phyloP scores from a whole-genome alignment of 2,888 invertebrate species.

The Thera obeliscata region DNA sequence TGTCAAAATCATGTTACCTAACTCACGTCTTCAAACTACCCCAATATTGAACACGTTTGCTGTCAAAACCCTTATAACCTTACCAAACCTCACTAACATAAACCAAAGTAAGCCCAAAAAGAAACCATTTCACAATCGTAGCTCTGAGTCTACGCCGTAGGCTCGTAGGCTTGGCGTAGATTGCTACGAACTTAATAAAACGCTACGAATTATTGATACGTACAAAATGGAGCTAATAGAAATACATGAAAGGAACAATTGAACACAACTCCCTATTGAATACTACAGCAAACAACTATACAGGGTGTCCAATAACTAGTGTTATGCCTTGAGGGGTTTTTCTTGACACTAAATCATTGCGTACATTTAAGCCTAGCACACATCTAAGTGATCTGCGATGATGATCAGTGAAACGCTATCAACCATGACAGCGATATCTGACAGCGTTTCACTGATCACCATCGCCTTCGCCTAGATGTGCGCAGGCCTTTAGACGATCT shows the following conservation, averaged over 20 bases:
- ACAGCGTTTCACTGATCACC: no score
- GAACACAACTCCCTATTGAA: not conserved
- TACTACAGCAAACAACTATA: not conserved
- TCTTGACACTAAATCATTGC: no score
- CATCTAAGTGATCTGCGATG: no score
- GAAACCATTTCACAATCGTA: slow-evolving; percentile 7
- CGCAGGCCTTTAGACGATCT: no score
- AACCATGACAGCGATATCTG: no score
- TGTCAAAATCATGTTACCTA: not conserved
- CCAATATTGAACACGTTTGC: slow-evolving; percentile 11
- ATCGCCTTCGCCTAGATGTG: no score
- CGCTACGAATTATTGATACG: slow-evolving; percentile 1
- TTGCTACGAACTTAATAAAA: slow-evolving; percentile 5
- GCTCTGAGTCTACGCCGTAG: slow-evolving; percentile 6
- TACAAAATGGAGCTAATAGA: not conserved
- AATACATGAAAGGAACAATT: not conserved
- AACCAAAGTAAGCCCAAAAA: not conserved
- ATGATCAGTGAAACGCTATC: no score
- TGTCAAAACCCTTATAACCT: slow-evolving; percentile 6
- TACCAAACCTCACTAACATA: not conserved
- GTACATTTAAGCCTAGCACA: no score
- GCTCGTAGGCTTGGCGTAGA: not conserved
- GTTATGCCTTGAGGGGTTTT: no score
- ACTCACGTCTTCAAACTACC: slow-evolving; percentile 2
- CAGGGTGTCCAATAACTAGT: no score